Evolutionary conservation across 2,888 invertebrate genomes (phyloP).

Genomic region (Noctua comes): DNA sequence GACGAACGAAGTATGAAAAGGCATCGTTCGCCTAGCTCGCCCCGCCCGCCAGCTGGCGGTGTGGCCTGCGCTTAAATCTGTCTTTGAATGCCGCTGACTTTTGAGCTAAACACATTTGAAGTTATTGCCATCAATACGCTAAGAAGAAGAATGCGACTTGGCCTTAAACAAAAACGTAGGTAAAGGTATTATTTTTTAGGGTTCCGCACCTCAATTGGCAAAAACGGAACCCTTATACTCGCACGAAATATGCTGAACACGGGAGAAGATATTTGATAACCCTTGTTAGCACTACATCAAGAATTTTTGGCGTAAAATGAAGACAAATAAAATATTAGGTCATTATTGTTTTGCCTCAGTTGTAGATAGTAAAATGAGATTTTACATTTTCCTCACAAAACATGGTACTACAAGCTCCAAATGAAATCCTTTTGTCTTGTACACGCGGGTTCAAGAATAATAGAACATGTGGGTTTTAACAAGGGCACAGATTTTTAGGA

Average conservation of each 20-base stretch:
- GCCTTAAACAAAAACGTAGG: neutral
- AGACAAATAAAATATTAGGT: neutral
- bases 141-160: neutral
- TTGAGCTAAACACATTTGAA: no score
- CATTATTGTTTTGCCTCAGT: neutral
- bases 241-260: neutral
- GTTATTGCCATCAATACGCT: no score
- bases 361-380: neutral
- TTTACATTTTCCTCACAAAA: constrained; percentile 19
- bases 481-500: constrained; percentile 39
- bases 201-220: no score
- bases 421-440: constrained; percentile 47
- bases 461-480: constrained; percentile 48
- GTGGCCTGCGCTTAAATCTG: no score
- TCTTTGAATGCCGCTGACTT: neutral
- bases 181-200: neutral
- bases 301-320: neutral
- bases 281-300: neutral
- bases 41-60: no score
- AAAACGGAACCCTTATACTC: no score
- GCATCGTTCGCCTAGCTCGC: no score
- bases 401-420: constrained; percentile 6
- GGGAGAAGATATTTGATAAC: neutral
- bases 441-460: constrained; percentile 35
- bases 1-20: no score